Conservation (phyloP, 2,888 invertebrate genomes). For the Campoletis raptor region DNA sequence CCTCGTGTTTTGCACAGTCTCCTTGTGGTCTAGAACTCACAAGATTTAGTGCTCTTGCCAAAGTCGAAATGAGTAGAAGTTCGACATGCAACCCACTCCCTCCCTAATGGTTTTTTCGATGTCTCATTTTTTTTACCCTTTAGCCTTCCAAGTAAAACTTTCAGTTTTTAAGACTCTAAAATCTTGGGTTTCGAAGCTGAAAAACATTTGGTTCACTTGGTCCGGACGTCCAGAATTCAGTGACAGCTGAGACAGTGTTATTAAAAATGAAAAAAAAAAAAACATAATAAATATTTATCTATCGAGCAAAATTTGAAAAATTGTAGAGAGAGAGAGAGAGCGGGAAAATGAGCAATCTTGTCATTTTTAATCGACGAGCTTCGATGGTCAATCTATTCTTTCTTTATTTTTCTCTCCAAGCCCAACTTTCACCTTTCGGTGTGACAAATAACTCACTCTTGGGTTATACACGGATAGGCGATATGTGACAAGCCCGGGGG, state of each 20-base stretch:
- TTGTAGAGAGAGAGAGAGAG: background rate
- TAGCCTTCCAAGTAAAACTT: background rate
- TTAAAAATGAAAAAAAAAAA: background rate
- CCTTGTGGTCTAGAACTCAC: background rate
- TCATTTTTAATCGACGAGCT: constrained; percentile 61
- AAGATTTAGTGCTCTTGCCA: constrained; percentile 41
- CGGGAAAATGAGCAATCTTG: constrained; percentile 62
- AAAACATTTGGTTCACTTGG: background rate
- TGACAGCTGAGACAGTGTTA: background rate
- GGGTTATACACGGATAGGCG: constrained; percentile 34
- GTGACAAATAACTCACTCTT: constrained; percentile 46
- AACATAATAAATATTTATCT: background rate
- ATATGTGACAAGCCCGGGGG: constrained; percentile 53
- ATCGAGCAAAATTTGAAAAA: background rate
- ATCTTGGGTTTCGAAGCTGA: background rate
- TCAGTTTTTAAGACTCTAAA: constrained; percentile 1
- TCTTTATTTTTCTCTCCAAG: constrained; percentile 17
- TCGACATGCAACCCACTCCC: background rate
- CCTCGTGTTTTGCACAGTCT: constrained; percentile 15
- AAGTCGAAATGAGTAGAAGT: constrained; percentile 38
- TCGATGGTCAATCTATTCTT: constrained; percentile 19
- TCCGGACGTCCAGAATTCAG: background rate
- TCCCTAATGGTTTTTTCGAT: background rate
- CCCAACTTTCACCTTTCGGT: constrained; percentile 41
- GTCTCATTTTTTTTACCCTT: background rate